phyloP scores from a whole-genome alignment of 2,888 invertebrate genomes.

The Tetragonisca angustula region DNA sequence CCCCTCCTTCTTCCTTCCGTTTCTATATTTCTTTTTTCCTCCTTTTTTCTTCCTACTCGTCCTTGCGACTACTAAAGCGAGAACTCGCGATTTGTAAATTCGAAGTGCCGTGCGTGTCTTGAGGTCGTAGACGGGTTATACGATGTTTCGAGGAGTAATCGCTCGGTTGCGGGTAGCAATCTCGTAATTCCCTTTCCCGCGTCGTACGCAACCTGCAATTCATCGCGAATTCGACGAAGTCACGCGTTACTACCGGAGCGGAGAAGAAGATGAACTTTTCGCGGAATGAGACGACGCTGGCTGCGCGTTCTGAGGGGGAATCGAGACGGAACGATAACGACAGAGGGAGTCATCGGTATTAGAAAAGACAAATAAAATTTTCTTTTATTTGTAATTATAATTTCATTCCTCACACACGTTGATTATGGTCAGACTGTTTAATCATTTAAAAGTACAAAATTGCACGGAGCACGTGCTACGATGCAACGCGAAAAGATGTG shows the following conservation, averaged over 20 bases:
- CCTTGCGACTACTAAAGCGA: background rate
- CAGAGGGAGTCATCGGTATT: background rate
- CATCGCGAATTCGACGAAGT: background rate
- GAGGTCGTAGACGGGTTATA: background rate
- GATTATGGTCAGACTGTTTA: too few relatives aligned
- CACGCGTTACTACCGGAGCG: background rate
- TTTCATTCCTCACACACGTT: too few relatives aligned
- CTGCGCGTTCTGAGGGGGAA: too few relatives aligned
- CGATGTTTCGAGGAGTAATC: conserved; percentile 21
- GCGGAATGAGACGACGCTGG: too few relatives aligned
- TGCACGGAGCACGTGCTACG: too few relatives aligned
- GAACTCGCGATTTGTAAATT: conserved; percentile 8
- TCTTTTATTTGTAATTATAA: too few relatives aligned
- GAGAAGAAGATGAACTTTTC: background rate
- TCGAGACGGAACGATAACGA: too few relatives aligned
- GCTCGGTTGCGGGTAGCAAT: conserved; percentile 16
- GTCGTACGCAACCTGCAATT: conserved; percentile 22
- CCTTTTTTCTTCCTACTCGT: background rate
- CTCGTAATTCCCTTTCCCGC: conserved; percentile 17
- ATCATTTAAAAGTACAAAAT: too few relatives aligned
- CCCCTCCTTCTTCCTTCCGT: too few relatives aligned
- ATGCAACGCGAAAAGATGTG: too few relatives aligned
- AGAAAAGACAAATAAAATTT: background rate
- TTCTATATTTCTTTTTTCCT: background rate
- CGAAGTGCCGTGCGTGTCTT: conserved; percentile 13